A percentile compares a stretch with the other conserved stretches of the same genome.
Conservation (phyloP, 2,888 invertebrate genomes). For the Acanthopleura granulata region DNA sequence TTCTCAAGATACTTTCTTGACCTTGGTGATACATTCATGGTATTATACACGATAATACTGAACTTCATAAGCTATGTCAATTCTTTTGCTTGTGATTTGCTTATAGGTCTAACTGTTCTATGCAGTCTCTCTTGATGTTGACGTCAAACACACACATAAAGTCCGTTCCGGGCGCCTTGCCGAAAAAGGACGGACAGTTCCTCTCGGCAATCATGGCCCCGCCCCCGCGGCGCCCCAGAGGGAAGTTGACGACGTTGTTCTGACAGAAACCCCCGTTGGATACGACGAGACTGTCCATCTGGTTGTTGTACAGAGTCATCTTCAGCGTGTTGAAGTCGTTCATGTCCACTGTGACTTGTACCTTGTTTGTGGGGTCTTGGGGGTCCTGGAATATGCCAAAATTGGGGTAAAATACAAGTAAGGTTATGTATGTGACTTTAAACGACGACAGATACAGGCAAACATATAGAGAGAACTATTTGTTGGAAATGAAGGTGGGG, state of each 20-base stretch:
- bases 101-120: too few relatives aligned
- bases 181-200: background rate
- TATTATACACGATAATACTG: too few relatives aligned
- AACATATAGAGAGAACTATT: too few relatives aligned
- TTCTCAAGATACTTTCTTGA: too few relatives aligned
- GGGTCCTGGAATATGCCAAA: background rate
- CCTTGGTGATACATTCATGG: too few relatives aligned
- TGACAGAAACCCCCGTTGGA: background rate
- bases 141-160: background rate
- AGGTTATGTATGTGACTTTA: too few relatives aligned
- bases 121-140: background rate
- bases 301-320: background rate
- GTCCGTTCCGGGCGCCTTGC: background rate
- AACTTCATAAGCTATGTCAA: too few relatives aligned
- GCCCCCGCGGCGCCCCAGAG: background rate
- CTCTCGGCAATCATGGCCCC: conserved; percentile 1
- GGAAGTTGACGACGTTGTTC: conserved; percentile 5
- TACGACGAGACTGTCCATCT: background rate
- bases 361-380: background rate
- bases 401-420: too few relatives aligned
- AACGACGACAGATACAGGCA: too few relatives aligned
- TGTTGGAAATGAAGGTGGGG: too few relatives aligned
- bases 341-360: background rate
- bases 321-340: background rate
- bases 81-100: too few relatives aligned